phyloP scores from a whole-genome alignment of 2,888 invertebrate species.

The Drosophila suboccidentalis region DNA sequence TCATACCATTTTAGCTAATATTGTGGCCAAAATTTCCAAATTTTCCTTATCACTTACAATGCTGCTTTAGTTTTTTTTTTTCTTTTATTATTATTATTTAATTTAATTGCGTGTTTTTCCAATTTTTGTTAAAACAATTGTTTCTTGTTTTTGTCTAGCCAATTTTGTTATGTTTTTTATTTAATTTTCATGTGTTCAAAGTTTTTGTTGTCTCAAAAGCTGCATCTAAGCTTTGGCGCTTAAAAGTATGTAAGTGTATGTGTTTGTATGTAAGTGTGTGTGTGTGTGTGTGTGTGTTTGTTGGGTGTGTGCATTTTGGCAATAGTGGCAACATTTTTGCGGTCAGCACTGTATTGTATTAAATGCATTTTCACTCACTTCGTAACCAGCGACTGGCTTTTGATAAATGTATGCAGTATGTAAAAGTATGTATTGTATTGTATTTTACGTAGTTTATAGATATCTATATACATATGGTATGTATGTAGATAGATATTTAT shows the following conservation, averaged over 20 bases:
- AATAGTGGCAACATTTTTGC: conserved; percentile 53
- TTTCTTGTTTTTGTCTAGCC: conserved; percentile 31
- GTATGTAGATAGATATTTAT: conserved; percentile 8
- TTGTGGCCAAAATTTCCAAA: conserved; percentile 49
- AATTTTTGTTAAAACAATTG: conserved; percentile 21
- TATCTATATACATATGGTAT: conserved; percentile 12
- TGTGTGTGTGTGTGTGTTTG: conserved; percentile 27
- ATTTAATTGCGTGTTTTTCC: conserved; percentile 2
- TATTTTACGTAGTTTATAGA: conserved; percentile 24
- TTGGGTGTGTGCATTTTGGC: conserved; percentile 58
- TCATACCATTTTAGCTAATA: conserved; percentile 27
- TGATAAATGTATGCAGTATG: conserved; percentile 57
- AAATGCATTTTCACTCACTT: conserved; percentile 65
- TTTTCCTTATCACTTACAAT: conserved; percentile 58
- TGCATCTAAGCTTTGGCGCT: conserved; percentile 68
- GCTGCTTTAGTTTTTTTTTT: conserved; percentile 35
- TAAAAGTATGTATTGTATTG: conserved; percentile 37
- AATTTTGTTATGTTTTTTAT: conserved; percentile 35
- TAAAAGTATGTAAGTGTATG: conserved; percentile 56
- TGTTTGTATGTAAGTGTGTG: conserved; percentile 16
- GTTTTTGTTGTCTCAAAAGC: conserved; percentile 46
- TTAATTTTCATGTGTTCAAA: conserved; percentile 26
- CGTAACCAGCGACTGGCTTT: conserved; percentile 59
- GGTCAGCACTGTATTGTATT: conserved; percentile 53
- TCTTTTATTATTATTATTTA: conserved; percentile 3